Evolutionary conservation across 1,140 invertebrate genomes (phyloP).

Genomic region (Panonychus citri): DNA sequence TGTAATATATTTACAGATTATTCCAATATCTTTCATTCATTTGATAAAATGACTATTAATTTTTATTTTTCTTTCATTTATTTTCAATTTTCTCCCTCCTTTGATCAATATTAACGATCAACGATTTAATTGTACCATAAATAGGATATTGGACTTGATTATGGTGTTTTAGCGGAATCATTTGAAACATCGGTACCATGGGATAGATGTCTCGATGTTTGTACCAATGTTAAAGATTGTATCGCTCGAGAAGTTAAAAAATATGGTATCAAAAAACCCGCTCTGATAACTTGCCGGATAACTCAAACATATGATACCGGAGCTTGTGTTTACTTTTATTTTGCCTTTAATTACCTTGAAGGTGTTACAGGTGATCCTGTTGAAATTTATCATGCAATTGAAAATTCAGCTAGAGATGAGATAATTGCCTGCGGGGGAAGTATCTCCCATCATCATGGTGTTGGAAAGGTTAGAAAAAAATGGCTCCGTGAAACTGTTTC

Average conservation of each 20-base stretch:
- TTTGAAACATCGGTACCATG: conserved; percentile 96
- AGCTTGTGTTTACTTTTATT: conserved; percentile 94
- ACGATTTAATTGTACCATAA: no score
- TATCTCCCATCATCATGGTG: conserved; percentile 85
- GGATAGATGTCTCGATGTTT: conserved; percentile 49
- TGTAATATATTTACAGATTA: conserved; percentile 10
- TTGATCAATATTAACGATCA: no score
- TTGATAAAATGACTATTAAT: not conserved
- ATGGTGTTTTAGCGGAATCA: conserved; percentile 70
- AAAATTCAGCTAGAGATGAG: conserved; percentile 59
- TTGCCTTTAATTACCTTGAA: conserved; percentile 57
- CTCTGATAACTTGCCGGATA: conserved; percentile 52
- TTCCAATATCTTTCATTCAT: no score
- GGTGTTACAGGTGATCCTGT: conserved; percentile 36
- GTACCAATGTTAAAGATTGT: conserved; percentile 64
- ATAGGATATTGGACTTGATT: conserved; percentile 66
- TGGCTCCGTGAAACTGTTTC: conserved; percentile 59
- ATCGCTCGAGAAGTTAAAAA: conserved; percentile 39
- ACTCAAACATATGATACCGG: conserved; percentile 94
- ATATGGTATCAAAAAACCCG: conserved; percentile 31
- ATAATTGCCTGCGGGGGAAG: conserved; percentile 73
- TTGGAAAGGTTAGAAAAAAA: conserved; percentile 68
- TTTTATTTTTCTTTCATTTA: not conserved
- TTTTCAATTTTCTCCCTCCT: not conserved
- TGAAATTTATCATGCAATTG: conserved; percentile 48